phyloP scores from a whole-genome alignment of 92 coral and sea anemone species.

The Phenganax marumi region DNA sequence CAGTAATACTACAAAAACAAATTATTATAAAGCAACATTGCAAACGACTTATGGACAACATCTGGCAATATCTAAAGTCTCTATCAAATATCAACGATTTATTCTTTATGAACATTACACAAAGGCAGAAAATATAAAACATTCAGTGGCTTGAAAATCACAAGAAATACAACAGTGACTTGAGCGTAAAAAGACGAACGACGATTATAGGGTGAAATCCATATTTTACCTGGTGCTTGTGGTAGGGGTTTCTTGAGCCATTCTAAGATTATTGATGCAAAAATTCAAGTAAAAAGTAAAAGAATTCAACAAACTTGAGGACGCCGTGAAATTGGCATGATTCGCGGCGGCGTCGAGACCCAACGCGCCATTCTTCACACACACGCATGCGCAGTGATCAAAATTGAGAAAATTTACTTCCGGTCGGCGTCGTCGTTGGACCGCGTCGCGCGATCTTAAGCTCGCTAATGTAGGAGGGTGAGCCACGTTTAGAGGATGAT shows the following conservation, averaged over 20 bases:
- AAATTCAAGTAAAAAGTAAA: neutral
- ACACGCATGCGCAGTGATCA: conserved; percentile 23
- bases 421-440: conserved; percentile 28
- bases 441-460: conserved; percentile 37
- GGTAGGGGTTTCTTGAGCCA: conserved; percentile 11
- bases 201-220: neutral
- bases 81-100: no score
- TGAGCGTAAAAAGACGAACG: conserved; percentile 13
- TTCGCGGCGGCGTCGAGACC: conserved; percentile 1
- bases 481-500: no score
- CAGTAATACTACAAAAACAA: neutral
- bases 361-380: conserved; percentile 11
- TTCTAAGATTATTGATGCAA: neutral
- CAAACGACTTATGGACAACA: no score
- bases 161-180: neutral
- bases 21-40: neutral
- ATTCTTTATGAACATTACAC: no score
- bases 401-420: conserved; percentile 13
- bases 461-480: no score
- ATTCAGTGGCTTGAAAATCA: neutral
- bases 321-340: conserved; percentile 3
- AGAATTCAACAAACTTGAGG: neutral
- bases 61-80: no score
- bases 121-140: no score
- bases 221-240: conserved; percentile 19